These are phyloP conservation scores for Monodelphis domestica DNA, from an alignment of 2,797 vertebrate species.

Conservation along the genomic window DNA sequence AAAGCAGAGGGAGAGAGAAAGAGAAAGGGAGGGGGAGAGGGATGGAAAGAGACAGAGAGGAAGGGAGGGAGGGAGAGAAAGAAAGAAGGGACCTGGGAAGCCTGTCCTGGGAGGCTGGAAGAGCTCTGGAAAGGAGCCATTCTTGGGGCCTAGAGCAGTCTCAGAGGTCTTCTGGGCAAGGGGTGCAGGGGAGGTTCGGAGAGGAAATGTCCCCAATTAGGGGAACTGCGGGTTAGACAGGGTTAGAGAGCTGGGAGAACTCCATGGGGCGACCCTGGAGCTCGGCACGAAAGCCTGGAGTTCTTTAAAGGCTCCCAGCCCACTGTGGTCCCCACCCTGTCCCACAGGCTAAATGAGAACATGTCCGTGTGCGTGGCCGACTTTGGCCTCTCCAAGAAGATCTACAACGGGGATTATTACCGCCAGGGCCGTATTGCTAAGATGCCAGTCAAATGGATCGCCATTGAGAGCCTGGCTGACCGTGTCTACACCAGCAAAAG, in stretches of 20 bases:
- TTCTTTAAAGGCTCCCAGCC: background rate
- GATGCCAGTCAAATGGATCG: constrained; percentile 98
- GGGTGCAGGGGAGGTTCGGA: background rate
- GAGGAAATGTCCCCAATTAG: background rate
- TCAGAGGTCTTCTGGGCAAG: background rate
- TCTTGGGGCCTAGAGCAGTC: background rate
- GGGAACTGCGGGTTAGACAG: background rate
- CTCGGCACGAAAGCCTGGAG: background rate
- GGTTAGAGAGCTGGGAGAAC: background rate
- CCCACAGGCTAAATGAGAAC: constrained; percentile 93
- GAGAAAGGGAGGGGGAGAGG: too few species aligned
- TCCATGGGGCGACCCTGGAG: background rate
- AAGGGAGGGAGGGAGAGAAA: too few species aligned
- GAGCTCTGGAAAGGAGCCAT: background rate
- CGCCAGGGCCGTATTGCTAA: constrained; percentile 95
- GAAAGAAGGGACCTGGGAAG: background rate
- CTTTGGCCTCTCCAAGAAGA: constrained; percentile 96
- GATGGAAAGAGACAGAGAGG: too few species aligned
- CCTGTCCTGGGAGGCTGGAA: background rate
- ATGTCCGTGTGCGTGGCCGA: constrained; percentile 96
- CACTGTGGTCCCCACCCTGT: background rate
- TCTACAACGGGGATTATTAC: constrained; percentile 96
- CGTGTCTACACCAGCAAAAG: constrained; percentile 95
- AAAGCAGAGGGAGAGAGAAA: too few species aligned
- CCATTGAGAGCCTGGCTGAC: constrained; percentile 94